A percentile compares a stretch with the other conserved stretches of the same genome.
These are phyloP conservation scores for Eumerus sabulonum DNA, from an alignment of 2,888 invertebrate species.

Conservation along the genomic window DNA sequence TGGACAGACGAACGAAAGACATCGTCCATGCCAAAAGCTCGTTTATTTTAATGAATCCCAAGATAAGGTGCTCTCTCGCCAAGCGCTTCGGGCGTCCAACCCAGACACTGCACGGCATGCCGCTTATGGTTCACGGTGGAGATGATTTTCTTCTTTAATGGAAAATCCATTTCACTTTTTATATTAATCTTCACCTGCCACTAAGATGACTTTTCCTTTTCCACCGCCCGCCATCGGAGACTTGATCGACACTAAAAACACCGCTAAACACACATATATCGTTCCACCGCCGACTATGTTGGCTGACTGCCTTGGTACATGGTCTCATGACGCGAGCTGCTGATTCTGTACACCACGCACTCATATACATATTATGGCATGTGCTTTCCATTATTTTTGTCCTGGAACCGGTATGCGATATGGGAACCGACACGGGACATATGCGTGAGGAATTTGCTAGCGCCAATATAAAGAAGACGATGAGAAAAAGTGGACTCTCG, in stretches of 20 bases:
- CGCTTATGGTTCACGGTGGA: conserved; percentile 16
- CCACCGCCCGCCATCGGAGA: conserved; percentile 16
- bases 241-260: conserved; percentile 13
- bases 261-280: conserved; percentile 13
- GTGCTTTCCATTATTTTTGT: not conserved
- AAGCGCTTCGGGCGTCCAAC: conserved; percentile 41
- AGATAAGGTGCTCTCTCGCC: conserved; percentile 51
- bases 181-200: conserved; percentile 68
- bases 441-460: conserved; percentile 66
- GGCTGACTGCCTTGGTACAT: no score
- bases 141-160: conserved; percentile 67
- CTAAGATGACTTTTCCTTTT: conserved; percentile 61
- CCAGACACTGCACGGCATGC: not conserved
- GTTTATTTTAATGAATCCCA: conserved; percentile 65
- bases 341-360: conserved; percentile 1
- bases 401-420: conserved; percentile 64
- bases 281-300: no score
- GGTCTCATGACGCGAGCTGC: conserved; percentile 52
- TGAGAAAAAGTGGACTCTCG: conserved; percentile 67
- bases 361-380: no score
- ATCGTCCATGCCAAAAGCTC: conserved; percentile 60
- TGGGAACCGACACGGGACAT: conserved; percentile 56
- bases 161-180: conserved; percentile 69
- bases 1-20: conserved; percentile 47
- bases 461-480: conserved; percentile 53